Base-by-base conservation (phyloP, 2,888 invertebrate genomes). In the Plagodis pulveraria region DNA sequence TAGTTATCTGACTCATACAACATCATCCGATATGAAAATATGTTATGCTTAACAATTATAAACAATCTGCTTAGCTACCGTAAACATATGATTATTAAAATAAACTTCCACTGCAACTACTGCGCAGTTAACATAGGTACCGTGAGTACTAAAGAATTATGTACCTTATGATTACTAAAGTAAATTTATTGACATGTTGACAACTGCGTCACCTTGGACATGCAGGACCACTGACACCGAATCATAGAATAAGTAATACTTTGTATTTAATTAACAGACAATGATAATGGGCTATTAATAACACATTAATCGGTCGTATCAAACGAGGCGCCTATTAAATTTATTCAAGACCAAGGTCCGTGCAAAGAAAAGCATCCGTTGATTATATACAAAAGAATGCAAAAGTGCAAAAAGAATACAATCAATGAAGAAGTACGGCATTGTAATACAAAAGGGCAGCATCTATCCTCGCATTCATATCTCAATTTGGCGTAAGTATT, bases 201-300 rank as follows among this genome's bases (percentile, higher is more conserved):
- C 22, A 2, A 22, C 22, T 70, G 66, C 50, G 41, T 70, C 73
- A 72, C 76, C 78, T 77, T 78, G 80, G 22, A 22, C 22, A 22
- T 63, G 57, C 57, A 56, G 61, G 75, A 71, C 56, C 73, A 72
- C 63, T 76, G 76, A 72, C 74, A 73, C 71, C 67, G 65, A 62
- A 58, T 65, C 64, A 22, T 22, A 22, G 22, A 22, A 22, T 22
- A 22, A 22, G 22, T 22, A 22, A 22, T 22, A 22, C 22, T 22
- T 22, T 4, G 22, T 22, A 22, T 22, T 56, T 67, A 69, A 73
- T 71, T 70, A 65, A 62, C 56, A 69, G 62, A 73, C 70, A 64
- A 70, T 60, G 58, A 46, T 38, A 8, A 38, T 38, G 38, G 9
- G 38, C 38, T 38, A 6, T 9, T 38, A 38, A 8, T 38, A 38